Percentiles rank a stretch among this genome's conserved stretches.
Evolutionary conservation across 92 coral and sea anemone genomes (phyloP).

Genomic region (Epizoanthus rinbou): DNA sequence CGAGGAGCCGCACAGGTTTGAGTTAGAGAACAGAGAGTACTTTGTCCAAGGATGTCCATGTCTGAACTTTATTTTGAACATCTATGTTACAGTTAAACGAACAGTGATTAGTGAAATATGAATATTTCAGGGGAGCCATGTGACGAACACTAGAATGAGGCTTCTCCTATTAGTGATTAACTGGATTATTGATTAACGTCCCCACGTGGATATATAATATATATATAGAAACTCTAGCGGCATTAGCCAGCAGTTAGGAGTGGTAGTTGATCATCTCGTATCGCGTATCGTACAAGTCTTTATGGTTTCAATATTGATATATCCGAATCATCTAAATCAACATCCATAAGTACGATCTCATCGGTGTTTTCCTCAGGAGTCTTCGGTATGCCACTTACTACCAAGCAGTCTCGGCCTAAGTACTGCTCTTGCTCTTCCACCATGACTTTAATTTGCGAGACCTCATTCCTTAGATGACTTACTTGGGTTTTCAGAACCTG

Average conservation of each 20-base stretch:
- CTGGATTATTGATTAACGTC: too few relatives aligned
- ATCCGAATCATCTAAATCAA: constrained; percentile 1
- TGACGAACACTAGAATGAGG: too few relatives aligned
- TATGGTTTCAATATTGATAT: neutral
- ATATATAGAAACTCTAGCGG: too few relatives aligned
- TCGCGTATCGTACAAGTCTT: too few relatives aligned
- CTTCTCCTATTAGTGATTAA: too few relatives aligned
- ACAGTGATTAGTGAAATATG: neutral
- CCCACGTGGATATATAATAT: too few relatives aligned
- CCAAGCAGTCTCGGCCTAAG: constrained; percentile 2
- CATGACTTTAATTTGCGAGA: neutral
- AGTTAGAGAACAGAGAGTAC: too few relatives aligned
- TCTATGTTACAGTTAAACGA: too few relatives aligned
- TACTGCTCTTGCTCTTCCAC: constrained; percentile 3
- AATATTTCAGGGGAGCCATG: neutral
- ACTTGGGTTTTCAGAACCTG: neutral
- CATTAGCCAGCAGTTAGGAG: too few relatives aligned
- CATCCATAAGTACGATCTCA: neutral
- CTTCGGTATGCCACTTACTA: constrained; percentile 2
- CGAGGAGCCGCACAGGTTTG: constrained; percentile 33
- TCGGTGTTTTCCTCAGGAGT: constrained; percentile 18
- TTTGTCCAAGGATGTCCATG: too few relatives aligned
- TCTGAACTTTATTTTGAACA: too few relatives aligned
- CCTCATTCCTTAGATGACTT: neutral
- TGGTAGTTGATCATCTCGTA: too few relatives aligned